phyloP scores from a whole-genome alignment of 53 echinoderm and acorn worm genomes.

The Holothuria scabra region DNA sequence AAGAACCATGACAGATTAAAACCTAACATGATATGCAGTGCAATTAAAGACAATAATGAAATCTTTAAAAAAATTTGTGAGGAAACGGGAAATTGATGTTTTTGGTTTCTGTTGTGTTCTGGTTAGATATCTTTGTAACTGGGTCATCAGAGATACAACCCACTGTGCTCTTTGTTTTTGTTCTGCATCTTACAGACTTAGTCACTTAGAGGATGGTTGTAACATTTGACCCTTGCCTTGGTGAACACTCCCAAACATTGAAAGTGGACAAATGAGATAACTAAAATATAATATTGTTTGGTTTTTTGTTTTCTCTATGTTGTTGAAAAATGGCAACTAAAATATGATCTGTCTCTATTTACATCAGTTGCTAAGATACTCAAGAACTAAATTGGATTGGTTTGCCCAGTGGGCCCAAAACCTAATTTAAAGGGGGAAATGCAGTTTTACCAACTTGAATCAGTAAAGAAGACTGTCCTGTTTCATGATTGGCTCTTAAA shows the following conservation, averaged over 20 bases:
- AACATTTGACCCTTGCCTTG: not conserved
- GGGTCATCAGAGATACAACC: conserved; percentile 1
- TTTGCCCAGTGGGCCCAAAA: conserved; percentile 3
- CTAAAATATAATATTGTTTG: not conserved
- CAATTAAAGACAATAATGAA: too few species aligned
- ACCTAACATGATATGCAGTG: too few species aligned
- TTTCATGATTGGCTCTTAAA: too few species aligned
- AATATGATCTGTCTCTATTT: conserved; percentile 18
- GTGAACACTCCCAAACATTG: not conserved
- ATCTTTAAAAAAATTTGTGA: too few species aligned
- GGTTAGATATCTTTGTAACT: not conserved
- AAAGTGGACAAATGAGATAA: too few species aligned
- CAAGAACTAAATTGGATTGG: not conserved
- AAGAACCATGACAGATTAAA: too few species aligned
- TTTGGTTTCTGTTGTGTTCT: not conserved
- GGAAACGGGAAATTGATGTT: too few species aligned
- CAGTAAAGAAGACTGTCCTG: too few species aligned
- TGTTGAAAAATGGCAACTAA: not conserved
- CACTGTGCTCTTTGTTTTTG: conserved; percentile 37
- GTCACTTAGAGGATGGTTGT: not conserved
- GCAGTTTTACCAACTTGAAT: too few species aligned
- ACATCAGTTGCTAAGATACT: conserved; percentile 30
- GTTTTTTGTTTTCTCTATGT: not conserved
- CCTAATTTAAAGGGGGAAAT: too few species aligned
- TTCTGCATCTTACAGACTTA: not conserved